Base-by-base conservation (phyloP, 2,113 vertebrate genomes). In the Epinephelus moara region DNA sequence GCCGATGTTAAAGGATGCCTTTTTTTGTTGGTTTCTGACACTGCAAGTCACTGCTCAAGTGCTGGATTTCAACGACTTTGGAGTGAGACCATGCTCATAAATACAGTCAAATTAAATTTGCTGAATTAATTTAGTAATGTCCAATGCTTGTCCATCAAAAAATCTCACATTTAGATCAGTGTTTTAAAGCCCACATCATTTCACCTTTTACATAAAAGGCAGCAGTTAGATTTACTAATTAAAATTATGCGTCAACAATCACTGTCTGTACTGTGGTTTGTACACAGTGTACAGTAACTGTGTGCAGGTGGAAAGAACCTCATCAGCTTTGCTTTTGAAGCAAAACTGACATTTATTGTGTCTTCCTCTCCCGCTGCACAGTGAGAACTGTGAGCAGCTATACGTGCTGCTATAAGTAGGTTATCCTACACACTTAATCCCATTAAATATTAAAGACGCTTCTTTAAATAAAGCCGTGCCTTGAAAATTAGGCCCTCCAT, bases 361-460 rank as follows among this genome's bases (percentile, higher is more conserved):
- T 57, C 19, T 78, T 53, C 11, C 42, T 60, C n/a, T 70, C n/a
- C n/a, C 21, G 6, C 25, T 59, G 52, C 27, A 53, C 53, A 47
- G 2, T 56, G 40, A 15, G 23, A 8, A 37, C 21, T 25, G 30
- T 67, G 33, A 37, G 45, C 17, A 45, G 56, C 56, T 12, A 33
- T 27, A 50, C 72, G 57, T 61, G 80, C 37, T 40, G 59, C 77
- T 4, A 14, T 72, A 92, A 92, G 75, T 91, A 87, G 88, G 90
- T 93, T 91, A 92, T 81, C n/a, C 33, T 69, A 80, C 83, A 67
- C 84, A 77, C 70, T 80, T 85, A 90, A 91, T 87, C 83, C 49
- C 74, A 91, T 94, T 73, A 89, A 93, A 91, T 84, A 88, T 93
- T 91, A 80, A 95, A 75, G 61, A 78, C 37, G 52, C 40, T 60